These are phyloP conservation scores for Engraulis encrasicolus DNA, from an alignment of 2,113 vertebrate genomes.

Conservation along the genomic window DNA sequence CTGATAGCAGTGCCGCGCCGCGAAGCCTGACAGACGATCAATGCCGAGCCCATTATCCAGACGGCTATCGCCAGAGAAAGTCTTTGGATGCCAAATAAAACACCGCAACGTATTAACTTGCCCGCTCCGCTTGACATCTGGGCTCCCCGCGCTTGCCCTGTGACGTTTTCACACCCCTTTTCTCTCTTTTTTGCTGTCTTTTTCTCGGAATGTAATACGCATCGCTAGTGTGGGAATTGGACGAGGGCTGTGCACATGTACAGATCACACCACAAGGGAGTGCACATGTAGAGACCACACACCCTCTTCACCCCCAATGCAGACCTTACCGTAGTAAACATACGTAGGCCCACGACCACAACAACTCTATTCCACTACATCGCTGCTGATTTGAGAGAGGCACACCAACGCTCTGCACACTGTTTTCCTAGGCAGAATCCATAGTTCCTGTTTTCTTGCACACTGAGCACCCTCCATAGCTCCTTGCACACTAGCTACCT, in stretches of 20 bases:
- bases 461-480: too few species aligned
- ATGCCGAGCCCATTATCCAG: neutral
- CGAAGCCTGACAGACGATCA: neutral
- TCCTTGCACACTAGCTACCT: too few species aligned
- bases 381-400: too few species aligned
- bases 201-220: neutral
- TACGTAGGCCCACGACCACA: too few species aligned
- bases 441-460: too few species aligned
- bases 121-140: neutral
- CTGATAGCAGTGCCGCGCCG: neutral
- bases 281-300: too few species aligned
- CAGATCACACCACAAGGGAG: too few species aligned
- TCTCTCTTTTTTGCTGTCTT: too few species aligned
- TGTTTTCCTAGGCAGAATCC: slow-evolving; percentile 81
- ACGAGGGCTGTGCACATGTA: neutral
- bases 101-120: neutral
- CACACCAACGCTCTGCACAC: too few species aligned
- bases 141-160: neutral
- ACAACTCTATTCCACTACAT: too few species aligned
- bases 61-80: neutral
- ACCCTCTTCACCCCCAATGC: too few species aligned
- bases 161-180: neutral
- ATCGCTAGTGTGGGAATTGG: neutral
- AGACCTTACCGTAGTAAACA: too few species aligned
- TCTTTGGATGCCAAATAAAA: slow-evolving; percentile 20